Base-by-base conservation (phyloP, 2,113 vertebrate species). In the Egretta garzetta region DNA sequence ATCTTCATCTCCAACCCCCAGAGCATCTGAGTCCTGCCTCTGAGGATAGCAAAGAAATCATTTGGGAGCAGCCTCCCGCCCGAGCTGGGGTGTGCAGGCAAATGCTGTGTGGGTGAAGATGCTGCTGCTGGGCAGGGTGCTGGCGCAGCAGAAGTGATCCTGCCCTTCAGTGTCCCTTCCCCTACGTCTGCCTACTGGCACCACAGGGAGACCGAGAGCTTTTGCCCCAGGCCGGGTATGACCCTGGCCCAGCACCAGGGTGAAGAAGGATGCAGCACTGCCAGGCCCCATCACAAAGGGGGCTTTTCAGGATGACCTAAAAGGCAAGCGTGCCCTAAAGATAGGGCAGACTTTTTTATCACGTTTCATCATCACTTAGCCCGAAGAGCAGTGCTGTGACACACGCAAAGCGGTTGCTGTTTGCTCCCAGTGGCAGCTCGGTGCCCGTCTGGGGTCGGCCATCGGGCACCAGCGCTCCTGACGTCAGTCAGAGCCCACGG, bases 61-160 rank as follows among this genome's bases (percentile, higher is more conserved):
- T 18, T 9, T 45, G 50, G 28, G 33, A 88, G 35, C 20, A 73
- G 39, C 10, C 6, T 35, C 59, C 28, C 0, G 0, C 35, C 30
- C 0, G 0, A 84, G 55, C 22, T 60, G 49, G 35, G 20, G 5
- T 19, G 23, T 1, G 0, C n/a, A 59, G 35, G 13, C 1, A 3
- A 66, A 55, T 15, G 21, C 62, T 41, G 62, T 1, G 0, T 10
- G 2, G 6, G 17, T 75, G 75, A 70, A 84, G 58, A 53, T 68
- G 49, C 35, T 80, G 55, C 43, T 64, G 71, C 35, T 39, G 77
- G 1, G 1, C 82, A 67, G 62, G 37, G 10, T 82, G 74, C 55
- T 84, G 80, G 52, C 33, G 62, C 1, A 5, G 43, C 77, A 68
- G 17, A 47, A 49, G 32, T 12, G 32, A 39, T 41, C 62, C 43